Base-by-base conservation (phyloP, 2,888 invertebrate genomes). In the Idaea dimidiata region DNA sequence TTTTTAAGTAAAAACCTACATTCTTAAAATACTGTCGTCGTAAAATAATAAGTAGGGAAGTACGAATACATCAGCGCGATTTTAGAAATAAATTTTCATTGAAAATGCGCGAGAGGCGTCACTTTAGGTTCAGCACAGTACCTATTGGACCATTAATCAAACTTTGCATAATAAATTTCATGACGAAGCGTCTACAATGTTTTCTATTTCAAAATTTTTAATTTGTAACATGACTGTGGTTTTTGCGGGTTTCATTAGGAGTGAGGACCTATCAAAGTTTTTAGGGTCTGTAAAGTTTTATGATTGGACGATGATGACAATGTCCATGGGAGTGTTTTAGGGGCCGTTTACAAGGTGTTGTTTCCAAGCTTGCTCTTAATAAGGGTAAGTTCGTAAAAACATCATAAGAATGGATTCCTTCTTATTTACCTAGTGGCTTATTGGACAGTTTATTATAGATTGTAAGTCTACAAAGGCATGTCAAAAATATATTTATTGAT, bases 161-260 rank as follows among this genome's bases (percentile, higher is more conserved):
- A 75, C 68, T 70, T 67, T 57, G 62, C 55, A 68, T 66, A 71
- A 73, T 72, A 65, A 68, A 72, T 66, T 62, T 66, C 71, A 72
- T 75, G 77, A 76, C 73, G 71, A 66, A 72, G 71, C 71, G 64
- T 60, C 65, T 65, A 55, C 59, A 67, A 65, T 65, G 63, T 64
- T 68, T 68, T 70, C 69, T 67, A 67, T 43, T 72, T 74, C 70
- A 64, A 71, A 62, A 70, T 77, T 76, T 79, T 77, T 79, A 82
- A 80, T 80, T 78, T 73, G 67, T 72, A 77, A 76, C 80, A 75
- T 82, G 82, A 82, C 82, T 68, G 43, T 59, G 72, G 72, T 64
- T 70, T 78, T 73, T 72, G 67, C 66, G 63, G 43, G 43, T 43
- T 43, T 43, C 43, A 43, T 43, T 43, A 43, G 33, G 14, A 43